Evolutionary conservation across 2,888 invertebrate genomes (phyloP).

Genomic region (Tiliacea citrago): DNA sequence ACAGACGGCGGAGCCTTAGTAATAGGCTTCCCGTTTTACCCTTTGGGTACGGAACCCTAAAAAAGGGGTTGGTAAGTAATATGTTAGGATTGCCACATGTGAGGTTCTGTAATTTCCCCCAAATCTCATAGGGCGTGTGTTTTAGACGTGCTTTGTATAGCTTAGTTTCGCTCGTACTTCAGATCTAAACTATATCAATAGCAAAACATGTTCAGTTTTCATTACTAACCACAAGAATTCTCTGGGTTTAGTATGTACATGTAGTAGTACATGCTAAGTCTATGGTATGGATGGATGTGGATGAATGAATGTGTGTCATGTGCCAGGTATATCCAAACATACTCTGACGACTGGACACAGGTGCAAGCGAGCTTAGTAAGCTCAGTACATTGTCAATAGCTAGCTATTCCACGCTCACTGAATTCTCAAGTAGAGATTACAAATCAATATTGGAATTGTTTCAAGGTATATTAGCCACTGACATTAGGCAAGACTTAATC

Average conservation of each 20-base stretch:
- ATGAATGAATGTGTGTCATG: background rate
- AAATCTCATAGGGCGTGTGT: no score
- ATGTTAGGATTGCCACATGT: no score
- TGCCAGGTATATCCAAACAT: background rate
- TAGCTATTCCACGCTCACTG: constrained; percentile 35
- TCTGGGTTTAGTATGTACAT: no score
- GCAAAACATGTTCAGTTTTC: background rate
- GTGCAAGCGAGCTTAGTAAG: constrained; percentile 25
- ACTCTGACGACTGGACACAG: constrained; percentile 11
- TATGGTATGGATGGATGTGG: background rate
- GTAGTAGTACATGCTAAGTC: no score
- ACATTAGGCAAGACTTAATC: background rate
- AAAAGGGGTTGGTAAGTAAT: no score
- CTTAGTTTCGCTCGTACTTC: background rate
- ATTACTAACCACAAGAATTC: background rate
- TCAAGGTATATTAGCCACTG: background rate
- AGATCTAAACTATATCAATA: background rate
- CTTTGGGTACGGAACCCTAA: no score
- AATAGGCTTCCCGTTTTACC: no score
- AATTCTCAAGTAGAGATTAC: constrained; percentile 41
- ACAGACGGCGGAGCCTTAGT: no score
- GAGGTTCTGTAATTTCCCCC: no score
- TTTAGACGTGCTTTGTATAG: no score
- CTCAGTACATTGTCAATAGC: constrained; percentile 33
- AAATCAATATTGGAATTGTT: constrained; percentile 15